Evolutionary conservation across 2,888 invertebrate genomes (phyloP).

Genomic region (Patella ulyssiponensis): DNA sequence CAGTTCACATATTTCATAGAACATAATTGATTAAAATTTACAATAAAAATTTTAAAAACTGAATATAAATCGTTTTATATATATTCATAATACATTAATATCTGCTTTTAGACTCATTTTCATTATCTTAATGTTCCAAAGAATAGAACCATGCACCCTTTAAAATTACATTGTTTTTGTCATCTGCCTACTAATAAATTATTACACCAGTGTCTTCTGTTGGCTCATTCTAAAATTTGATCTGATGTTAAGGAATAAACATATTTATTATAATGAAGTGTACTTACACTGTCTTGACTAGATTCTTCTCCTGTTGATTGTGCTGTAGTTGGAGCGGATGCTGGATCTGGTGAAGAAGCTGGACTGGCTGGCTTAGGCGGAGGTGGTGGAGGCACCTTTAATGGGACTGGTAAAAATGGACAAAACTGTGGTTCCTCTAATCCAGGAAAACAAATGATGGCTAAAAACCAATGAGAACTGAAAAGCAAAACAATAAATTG

Average conservation of each 20-base stretch:
- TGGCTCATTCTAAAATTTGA: not conserved
- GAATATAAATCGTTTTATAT: too few species aligned
- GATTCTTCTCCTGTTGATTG: constrained; percentile 41
- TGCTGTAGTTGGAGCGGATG: constrained; percentile 25
- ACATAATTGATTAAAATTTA: too few species aligned
- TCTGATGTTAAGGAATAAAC: not conserved
- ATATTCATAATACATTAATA: too few species aligned
- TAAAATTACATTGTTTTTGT: too few species aligned
- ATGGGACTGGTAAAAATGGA: constrained; percentile 44
- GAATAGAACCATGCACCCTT: too few species aligned
- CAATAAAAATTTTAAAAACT: too few species aligned
- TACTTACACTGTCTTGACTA: constrained; percentile 25
- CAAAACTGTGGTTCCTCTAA: constrained; percentile 45
- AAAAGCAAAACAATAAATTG: constrained; percentile 40
- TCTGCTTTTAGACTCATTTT: too few species aligned
- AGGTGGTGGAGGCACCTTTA: constrained; percentile 22
- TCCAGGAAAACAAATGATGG: constrained; percentile 94
- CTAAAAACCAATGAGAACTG: constrained; percentile 95
- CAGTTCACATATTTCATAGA: too few species aligned
- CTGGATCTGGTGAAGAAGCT: not conserved
- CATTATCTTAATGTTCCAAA: too few species aligned
- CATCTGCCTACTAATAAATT: not conserved
- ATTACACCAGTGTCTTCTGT: not conserved
- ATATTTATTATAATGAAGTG: too few species aligned
- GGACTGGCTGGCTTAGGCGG: constrained; percentile 4